phyloP scores from a whole-genome alignment of 2,888 invertebrate genomes.

The Phytoseiulus persimilis region DNA sequence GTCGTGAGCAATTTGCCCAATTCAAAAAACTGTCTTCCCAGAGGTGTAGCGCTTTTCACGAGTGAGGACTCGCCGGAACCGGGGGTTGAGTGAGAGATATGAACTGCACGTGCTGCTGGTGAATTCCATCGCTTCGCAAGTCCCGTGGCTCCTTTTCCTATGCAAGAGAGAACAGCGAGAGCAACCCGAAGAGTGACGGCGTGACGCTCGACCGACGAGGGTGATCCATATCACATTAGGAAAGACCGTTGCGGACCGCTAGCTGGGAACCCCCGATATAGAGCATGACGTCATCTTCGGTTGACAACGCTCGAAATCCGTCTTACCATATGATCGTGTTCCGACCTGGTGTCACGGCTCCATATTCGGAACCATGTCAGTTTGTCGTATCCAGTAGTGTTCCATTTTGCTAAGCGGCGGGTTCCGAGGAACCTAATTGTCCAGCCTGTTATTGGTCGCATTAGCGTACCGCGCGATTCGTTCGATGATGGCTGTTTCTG shows the following conservation, averaged over 20 bases:
- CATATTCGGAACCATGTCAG: not conserved
- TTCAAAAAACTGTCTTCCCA: not conserved
- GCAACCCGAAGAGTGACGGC: not conserved
- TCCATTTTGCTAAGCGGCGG: not conserved
- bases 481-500: not conserved
- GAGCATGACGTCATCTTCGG: not conserved
- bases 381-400: not conserved
- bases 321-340: not conserved
- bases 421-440: not conserved
- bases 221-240: not conserved
- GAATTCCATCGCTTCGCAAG: not conserved
- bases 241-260: not conserved
- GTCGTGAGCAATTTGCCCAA: not conserved
- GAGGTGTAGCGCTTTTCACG: not conserved
- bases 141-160: not conserved
- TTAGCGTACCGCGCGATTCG: not conserved
- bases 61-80: not conserved
- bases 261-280: not conserved
- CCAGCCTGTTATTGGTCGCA: not conserved
- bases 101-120: not conserved
- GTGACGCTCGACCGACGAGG: not conserved
- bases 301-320: not conserved
- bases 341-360: not conserved
- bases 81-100: not conserved
- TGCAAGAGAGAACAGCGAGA: not conserved